Percentiles rank a stretch among this genome's conserved stretches.
Conservation (phyloP, 1,140 invertebrate species). For the Drosophila willistoni region DNA sequence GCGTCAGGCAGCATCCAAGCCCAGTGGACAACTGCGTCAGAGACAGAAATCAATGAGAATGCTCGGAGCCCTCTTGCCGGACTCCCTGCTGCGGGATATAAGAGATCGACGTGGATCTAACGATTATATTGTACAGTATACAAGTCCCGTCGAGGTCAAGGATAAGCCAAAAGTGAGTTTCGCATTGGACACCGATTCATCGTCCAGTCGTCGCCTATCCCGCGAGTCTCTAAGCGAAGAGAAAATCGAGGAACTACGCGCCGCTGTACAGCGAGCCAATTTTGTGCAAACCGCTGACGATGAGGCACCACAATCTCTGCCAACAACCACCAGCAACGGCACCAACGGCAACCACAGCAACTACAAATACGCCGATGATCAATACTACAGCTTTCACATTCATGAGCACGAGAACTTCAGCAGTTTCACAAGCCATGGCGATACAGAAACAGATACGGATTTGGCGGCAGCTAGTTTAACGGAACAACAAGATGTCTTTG, state of each 20-base stretch:
- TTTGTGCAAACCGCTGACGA: slow-evolving; percentile 74
- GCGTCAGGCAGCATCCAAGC: slow-evolving; percentile 60
- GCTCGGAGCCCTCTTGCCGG: slow-evolving; percentile 63
- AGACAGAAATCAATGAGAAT: slow-evolving; percentile 60
- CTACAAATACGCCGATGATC: slow-evolving; percentile 88
- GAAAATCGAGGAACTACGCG: slow-evolving; percentile 70
- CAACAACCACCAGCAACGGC: slow-evolving; percentile 23
- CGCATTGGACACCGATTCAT: slow-evolving; percentile 3
- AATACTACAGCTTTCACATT: slow-evolving; percentile 92
- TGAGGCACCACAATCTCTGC: slow-evolving; percentile 45
- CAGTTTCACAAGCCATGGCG: slow-evolving; percentile 84
- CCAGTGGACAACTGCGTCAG: slow-evolving; percentile 60
- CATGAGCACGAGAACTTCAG: slow-evolving; percentile 87
- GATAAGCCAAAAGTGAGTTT: slow-evolving; percentile 30
- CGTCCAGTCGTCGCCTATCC: slow-evolving; percentile 43
- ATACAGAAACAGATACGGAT: slow-evolving; percentile 59
- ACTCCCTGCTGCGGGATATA: slow-evolving; percentile 79
- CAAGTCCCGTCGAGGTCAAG: slow-evolving; percentile 38
- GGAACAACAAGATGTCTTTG: slow-evolving; percentile 87
- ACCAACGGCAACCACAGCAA: slow-evolving; percentile 47
- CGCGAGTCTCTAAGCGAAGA: slow-evolving; percentile 68
- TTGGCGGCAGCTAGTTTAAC: slow-evolving; percentile 29
- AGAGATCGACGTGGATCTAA: slow-evolving; percentile 62
- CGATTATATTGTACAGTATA: slow-evolving; percentile 66
- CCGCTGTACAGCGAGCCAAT: slow-evolving; percentile 69